Base-by-base conservation (phyloP, 1,140 invertebrate species). In the Anthonomus grandis region DNA sequence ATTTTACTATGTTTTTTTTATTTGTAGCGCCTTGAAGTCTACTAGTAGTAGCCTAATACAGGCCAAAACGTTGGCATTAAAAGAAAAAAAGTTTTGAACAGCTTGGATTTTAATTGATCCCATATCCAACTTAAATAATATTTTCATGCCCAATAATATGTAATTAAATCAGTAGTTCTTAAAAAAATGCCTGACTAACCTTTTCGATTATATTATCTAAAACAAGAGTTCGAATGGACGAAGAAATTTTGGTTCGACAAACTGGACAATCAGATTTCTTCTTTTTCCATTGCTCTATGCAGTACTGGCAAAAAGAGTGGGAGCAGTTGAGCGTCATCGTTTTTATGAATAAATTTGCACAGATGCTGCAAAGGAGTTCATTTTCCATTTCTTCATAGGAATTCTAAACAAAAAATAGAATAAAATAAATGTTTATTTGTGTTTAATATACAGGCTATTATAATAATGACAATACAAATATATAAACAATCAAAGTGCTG, bases 281-380 rank as follows among this genome's bases (percentile, higher is more conserved):
- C 37, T 81, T 83, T 59, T 81, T 83, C 90, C 90, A 93, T 41
- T 74, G 70, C 0, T 73, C 68, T 24, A 93, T 89, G 66, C 90
- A 92, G 60, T 80, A 77, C 22, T 81, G 74, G 68, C 90, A 93
- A 66, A 89, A 91, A 1, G 85, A 86, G 62, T 93, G 90, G 0
- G 83, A 83, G 69, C 90, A 93, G 66, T 83, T 85, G 4, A 91
- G 70, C 0, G 84, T 85, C 10, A 81, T 83, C 0, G 89, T 83
- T 25, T 75, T 75, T 0, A 91, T 76, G 71, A 90, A 87, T 1
- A 91, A 71, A 74, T 91, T 89, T 42, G 82, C 83, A 67, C 89
- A 93, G 56, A 93, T 86, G 48, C 81, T 82, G 67, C 89, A 93
- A 49, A 85, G 83, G 13, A 91, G 71, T 67, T 91, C 87, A 48